Percentiles rank a stretch among this genome's conserved stretches.
Evolutionary conservation across 2,113 vertebrate genomes (phyloP).

Genomic region (Macquaria australasica): DNA sequence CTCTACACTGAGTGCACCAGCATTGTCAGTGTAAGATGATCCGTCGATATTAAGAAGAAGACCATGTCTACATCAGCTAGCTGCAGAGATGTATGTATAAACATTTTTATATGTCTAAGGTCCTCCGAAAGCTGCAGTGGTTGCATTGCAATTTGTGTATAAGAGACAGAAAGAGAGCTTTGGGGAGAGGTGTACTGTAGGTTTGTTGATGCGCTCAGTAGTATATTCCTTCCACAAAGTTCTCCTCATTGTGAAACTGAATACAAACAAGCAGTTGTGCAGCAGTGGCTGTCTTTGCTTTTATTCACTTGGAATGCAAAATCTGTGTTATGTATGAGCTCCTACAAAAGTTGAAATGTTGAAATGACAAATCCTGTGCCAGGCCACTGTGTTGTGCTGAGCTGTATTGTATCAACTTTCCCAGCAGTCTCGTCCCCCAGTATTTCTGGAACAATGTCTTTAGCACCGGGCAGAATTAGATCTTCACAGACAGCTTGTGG

Average conservation of each 20-base stretch:
- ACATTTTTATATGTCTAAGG: background rate
- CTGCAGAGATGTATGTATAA: background rate
- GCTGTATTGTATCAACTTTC: conserved; percentile 39
- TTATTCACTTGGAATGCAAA: conserved; percentile 33
- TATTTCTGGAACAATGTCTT: conserved; percentile 40
- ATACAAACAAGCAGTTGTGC: conserved; percentile 51
- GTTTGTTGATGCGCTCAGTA: conserved; percentile 33
- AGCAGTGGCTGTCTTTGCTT: conserved; percentile 18
- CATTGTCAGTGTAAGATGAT: conserved; percentile 26
- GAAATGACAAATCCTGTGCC: conserved; percentile 33
- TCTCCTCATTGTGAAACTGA: conserved; percentile 36
- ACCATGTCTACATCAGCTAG: background rate
- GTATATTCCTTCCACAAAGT: conserved; percentile 21
- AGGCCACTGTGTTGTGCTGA: conserved; percentile 27
- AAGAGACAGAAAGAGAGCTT: conserved; percentile 3
- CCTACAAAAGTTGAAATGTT: conserved; percentile 28
- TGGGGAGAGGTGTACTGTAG: conserved; percentile 12
- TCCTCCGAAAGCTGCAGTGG: conserved; percentile 8
- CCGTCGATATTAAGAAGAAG: background rate
- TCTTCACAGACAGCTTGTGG: conserved; percentile 17
- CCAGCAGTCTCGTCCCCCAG: conserved; percentile 8
- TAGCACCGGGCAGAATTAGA: conserved; percentile 16
- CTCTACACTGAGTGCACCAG: conserved; percentile 20
- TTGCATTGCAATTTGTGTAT: conserved; percentile 5
- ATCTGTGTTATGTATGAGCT: conserved; percentile 9